These are phyloP conservation scores for Tineola bisselliella DNA, from an alignment of 2,888 invertebrate species.

Conservation along the genomic window DNA sequence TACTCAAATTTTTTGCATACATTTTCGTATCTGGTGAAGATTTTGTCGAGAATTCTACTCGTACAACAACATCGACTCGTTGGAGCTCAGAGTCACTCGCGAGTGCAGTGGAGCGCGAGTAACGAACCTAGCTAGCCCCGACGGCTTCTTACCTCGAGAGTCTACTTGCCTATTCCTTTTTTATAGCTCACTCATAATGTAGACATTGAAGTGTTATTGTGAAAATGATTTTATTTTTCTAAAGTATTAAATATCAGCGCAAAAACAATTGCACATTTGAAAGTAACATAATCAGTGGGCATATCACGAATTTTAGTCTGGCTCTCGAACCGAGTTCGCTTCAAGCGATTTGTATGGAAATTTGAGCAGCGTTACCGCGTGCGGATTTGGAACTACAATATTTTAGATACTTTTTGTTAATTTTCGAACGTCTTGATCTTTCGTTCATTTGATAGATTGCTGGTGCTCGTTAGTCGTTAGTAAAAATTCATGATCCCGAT, in stretches of 20 bases:
- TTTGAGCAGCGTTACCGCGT: no score
- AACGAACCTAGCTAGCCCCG: slow-evolving; percentile 36
- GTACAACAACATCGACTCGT: not conserved
- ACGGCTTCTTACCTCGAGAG: slow-evolving; percentile 10
- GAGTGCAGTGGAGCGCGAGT: slow-evolving; percentile 49
- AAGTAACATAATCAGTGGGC: no score
- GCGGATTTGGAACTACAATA: no score
- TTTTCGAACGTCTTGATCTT: no score
- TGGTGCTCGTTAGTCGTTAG: no score
- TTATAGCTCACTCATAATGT: not conserved
- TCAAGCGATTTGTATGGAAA: no score
- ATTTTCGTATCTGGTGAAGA: not conserved
- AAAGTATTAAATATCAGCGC: not conserved
- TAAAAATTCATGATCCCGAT: no score
- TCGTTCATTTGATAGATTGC: no score
- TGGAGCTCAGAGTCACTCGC: slow-evolving; percentile 42
- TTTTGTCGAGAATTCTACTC: slow-evolving; percentile 1
- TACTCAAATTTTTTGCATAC: not conserved
- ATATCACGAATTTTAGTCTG: no score
- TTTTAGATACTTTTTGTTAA: no score
- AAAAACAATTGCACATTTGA: no score
- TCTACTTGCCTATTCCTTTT: not conserved
- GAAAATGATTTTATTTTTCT: not conserved
- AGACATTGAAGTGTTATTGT: not conserved
- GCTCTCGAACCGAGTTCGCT: no score